Evolutionary conservation across 2,113 vertebrate genomes (phyloP).

Genomic region (Tetrao urogallus): DNA sequence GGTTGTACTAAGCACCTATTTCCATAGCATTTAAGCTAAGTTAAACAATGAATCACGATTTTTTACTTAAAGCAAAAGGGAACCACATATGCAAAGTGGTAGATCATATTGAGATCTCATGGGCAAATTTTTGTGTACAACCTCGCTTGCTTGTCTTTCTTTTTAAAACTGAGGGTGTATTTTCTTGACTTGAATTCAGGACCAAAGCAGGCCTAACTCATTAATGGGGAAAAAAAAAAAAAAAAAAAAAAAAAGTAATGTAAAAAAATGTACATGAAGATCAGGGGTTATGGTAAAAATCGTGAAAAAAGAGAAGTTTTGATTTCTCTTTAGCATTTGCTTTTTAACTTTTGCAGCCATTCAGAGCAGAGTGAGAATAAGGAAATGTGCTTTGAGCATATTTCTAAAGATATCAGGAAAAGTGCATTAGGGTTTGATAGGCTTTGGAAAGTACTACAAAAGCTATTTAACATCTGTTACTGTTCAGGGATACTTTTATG

Average conservation of each 20-base stretch:
- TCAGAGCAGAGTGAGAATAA: background rate
- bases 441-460: background rate
- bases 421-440: background rate
- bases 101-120: background rate
- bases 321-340: background rate
- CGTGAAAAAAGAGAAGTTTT: background rate
- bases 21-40: background rate
- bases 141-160: background rate
- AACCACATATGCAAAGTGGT: background rate
- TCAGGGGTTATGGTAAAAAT: background rate
- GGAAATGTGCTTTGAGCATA: background rate
- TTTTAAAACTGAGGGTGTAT: background rate
- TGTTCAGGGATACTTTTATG: background rate
- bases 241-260: background rate
- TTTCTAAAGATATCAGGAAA: background rate
- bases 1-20: background rate
- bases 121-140: background rate
- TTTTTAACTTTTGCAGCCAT: background rate
- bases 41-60: background rate
- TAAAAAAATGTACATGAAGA: background rate
- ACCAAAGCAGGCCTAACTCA: background rate
- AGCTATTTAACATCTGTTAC: background rate
- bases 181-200: background rate
- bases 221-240: background rate
- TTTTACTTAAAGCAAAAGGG: background rate